These are phyloP conservation scores for Notodonta ziczac DNA, from an alignment of 2,888 invertebrate species.

Conservation along the genomic window DNA sequence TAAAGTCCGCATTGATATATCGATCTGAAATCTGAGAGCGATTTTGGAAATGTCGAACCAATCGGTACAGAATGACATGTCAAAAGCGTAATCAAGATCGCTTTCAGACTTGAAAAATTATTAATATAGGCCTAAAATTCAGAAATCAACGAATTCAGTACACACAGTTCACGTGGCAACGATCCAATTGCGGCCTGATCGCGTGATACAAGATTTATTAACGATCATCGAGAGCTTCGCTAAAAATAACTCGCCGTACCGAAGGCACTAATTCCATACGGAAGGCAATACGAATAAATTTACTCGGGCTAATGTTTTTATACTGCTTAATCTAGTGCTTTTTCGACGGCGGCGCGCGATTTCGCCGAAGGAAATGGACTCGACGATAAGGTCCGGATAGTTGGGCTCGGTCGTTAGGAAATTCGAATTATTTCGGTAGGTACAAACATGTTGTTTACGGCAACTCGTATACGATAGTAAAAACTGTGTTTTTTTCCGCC, in stretches of 20 bases:
- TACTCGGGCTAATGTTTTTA: conserved; percentile 50
- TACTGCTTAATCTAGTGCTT: conserved; percentile 41
- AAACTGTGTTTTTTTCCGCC: background rate
- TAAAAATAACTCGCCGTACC: conserved; percentile 42
- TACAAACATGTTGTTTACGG: conserved; percentile 13
- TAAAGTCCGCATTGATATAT: no score
- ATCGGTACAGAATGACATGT: no score
- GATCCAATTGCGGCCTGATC: conserved; percentile 15
- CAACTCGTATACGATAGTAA: background rate
- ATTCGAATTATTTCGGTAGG: conserved; percentile 25
- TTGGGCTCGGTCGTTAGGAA: conserved; percentile 28
- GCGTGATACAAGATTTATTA: conserved; percentile 48
- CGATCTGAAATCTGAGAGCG: no score
- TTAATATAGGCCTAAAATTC: background rate
- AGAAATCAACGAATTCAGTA: background rate
- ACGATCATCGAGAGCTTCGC: conserved; percentile 41
- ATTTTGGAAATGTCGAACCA: no score
- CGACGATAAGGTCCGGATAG: conserved; percentile 32
- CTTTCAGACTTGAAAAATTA: no score
- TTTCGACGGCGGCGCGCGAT: conserved; percentile 33
- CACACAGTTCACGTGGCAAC: background rate
- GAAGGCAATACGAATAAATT: conserved; percentile 57
- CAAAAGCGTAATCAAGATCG: no score
- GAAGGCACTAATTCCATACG: conserved; percentile 51
- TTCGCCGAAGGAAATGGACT: conserved; percentile 38